Evolutionary conservation across 2,888 invertebrate species (phyloP).

Genomic region (Lycia hirtaria): DNA sequence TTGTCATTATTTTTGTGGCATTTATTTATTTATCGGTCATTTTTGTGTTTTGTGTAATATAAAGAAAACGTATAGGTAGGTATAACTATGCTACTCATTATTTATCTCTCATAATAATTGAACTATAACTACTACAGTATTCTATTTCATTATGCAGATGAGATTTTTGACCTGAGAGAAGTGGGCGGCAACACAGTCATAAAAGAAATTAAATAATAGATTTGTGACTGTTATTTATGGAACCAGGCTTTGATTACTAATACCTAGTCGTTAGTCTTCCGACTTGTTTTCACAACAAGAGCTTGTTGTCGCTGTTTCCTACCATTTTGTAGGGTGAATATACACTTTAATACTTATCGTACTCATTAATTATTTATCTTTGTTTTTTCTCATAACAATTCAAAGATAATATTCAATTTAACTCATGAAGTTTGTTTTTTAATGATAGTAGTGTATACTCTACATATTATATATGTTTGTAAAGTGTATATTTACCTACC

Average conservation of each 20-base stretch:
- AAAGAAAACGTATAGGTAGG: neutral
- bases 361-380: too few species aligned
- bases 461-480: too few species aligned
- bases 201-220: slow-evolving; percentile 19
- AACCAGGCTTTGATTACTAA: neutral
- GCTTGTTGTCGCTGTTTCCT: neutral
- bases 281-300: neutral
- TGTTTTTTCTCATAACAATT: too few species aligned
- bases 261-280: neutral
- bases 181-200: slow-evolving; percentile 19
- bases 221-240: slow-evolving; percentile 9
- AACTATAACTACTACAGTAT: neutral
- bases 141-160: slow-evolving; percentile 5
- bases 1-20: too few species aligned
- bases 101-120: neutral
- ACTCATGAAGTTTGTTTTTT: too few species aligned
- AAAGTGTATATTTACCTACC: too few species aligned
- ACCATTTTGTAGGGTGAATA: neutral
- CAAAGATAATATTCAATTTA: too few species aligned
- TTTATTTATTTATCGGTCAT: too few species aligned
- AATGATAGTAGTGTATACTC: too few species aligned
- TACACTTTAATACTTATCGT: too few species aligned
- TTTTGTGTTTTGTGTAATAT: neutral
- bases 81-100: neutral
- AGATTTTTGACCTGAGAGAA: slow-evolving; percentile 22